Conservation (phyloP, 2,113 vertebrate genomes). For the Bothrops jararaca region DNA sequence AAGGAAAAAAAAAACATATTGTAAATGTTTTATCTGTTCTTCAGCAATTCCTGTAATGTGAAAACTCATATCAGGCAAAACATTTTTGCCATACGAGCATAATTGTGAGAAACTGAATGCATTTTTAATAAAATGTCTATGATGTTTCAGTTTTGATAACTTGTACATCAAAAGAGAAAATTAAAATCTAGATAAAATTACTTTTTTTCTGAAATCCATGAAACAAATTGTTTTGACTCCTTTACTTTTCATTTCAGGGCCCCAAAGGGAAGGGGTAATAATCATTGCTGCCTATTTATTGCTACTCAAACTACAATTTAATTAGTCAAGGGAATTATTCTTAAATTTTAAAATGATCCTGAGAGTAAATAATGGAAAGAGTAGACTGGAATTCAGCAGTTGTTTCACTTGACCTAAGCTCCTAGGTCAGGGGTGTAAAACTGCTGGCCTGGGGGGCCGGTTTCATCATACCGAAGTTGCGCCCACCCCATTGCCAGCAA, state of each 20-base stretch:
- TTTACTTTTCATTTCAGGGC: neutral
- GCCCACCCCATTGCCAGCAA: no score
- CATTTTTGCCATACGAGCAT: neutral
- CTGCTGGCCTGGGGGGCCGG: no score
- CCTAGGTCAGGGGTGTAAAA: no score
- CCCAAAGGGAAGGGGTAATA: neutral
- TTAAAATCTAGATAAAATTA: neutral
- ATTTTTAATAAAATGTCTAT: neutral
- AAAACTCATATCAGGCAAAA: neutral
- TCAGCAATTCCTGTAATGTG: neutral
- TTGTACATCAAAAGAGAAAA: neutral
- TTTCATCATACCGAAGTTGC: no score
- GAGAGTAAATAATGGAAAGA: neutral
- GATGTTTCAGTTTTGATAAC: neutral
- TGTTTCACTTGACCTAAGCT: no score
- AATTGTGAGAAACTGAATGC: neutral
- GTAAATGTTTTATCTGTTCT: constrained; percentile 50
- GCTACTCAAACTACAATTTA: neutral
- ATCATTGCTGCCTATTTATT: neutral
- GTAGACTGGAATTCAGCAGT: neutral
- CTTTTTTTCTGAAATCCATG: neutral
- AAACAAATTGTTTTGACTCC: neutral
- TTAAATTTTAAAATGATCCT: neutral
- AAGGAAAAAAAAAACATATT: constrained; percentile 28
- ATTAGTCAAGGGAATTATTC: neutral